Conservation (phyloP, 2,113 vertebrate genomes). For the Raphicerus campestris region DNA sequence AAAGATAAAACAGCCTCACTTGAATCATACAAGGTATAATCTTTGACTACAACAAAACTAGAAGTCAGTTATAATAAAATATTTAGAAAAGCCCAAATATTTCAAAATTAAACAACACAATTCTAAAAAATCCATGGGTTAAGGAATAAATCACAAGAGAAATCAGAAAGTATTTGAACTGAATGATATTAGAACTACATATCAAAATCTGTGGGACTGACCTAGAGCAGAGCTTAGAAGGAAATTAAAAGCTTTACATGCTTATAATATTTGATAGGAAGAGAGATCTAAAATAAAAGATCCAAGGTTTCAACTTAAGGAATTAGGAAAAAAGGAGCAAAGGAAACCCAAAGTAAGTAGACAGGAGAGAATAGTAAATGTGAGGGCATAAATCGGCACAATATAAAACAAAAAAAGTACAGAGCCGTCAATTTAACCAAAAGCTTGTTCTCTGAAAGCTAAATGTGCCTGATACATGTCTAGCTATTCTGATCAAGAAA, state of each 20-base stretch:
- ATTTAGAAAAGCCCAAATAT: conserved; percentile 17
- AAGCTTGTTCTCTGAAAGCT: neutral
- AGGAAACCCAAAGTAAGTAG: neutral
- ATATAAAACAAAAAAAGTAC: neutral
- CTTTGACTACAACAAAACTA: neutral
- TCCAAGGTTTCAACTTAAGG: neutral
- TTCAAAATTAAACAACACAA: neutral
- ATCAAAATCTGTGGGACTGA: neutral
- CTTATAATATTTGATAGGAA: neutral
- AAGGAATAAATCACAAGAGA: neutral
- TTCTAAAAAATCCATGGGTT: neutral
- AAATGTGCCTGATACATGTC: neutral
- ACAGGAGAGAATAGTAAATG: neutral
- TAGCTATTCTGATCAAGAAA: neutral
- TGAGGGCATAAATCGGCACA: neutral
- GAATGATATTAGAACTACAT: neutral
- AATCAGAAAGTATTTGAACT: neutral
- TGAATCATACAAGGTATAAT: neutral
- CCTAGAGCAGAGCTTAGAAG: neutral
- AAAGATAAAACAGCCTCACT: neutral
- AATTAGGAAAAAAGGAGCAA: neutral
- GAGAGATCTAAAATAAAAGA: neutral
- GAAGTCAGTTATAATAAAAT: neutral
- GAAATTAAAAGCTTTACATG: neutral
- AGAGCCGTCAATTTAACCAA: neutral